Conservation (phyloP, 2,113 vertebrate species). For the Cranoglanis bouderius region DNA sequence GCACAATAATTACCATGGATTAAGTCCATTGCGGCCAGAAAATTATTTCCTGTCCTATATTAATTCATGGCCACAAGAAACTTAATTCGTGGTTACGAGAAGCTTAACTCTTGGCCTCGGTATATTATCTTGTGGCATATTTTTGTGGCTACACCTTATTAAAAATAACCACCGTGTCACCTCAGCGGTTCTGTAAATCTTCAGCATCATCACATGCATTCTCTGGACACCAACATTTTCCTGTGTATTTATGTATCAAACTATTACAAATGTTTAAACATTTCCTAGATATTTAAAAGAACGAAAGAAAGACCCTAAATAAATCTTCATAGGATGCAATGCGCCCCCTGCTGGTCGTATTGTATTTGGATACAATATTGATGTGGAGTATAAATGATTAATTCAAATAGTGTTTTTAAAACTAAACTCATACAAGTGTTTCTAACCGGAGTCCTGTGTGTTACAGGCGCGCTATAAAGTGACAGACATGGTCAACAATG, state of each 20-base stretch:
- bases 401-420: background rate
- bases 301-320: background rate
- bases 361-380: background rate
- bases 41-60: background rate
- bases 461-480: conserved; percentile 82
- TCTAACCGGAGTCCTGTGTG: background rate
- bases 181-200: background rate
- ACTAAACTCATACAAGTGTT: background rate
- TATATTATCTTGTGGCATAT: background rate
- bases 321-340: background rate
- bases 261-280: background rate
- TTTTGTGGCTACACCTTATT: too few relatives aligned
- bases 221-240: background rate
- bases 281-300: background rate
- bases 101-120: background rate
- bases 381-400: background rate
- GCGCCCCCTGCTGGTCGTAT: conserved; percentile 23
- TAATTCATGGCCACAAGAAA: background rate
- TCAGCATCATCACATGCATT: background rate
- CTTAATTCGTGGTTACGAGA: background rate
- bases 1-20: background rate
- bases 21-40: background rate
- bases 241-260: background rate
- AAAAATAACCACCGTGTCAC: background rate
- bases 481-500: conserved; percentile 79